Evolutionary conservation across 2,888 invertebrate genomes (phyloP).

Genomic region (Metalampra italica): DNA sequence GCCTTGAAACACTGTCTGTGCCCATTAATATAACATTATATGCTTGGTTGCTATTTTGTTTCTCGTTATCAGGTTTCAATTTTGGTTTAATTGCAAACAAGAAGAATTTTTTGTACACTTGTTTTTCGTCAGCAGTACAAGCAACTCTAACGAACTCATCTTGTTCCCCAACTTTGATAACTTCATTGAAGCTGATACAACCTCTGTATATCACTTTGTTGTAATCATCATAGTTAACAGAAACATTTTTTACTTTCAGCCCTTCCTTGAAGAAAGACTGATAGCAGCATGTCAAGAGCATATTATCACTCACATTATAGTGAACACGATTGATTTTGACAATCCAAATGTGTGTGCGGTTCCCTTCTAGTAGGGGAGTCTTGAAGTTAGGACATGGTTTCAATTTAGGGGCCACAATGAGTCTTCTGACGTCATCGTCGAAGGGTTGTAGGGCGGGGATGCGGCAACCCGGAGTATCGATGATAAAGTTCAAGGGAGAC

Average conservation of each 20-base stretch:
- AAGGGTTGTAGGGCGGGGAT: not conserved
- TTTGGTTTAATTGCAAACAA: slow-evolving; percentile 73
- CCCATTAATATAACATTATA: slow-evolving; percentile 87
- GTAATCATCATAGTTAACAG: slow-evolving; percentile 24
- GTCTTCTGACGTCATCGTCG: not conserved
- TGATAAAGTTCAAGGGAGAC: too few relatives aligned
- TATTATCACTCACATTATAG: slow-evolving; percentile 57
- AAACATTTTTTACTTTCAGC: not conserved
- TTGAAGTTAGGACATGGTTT: not conserved
- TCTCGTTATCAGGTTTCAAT: slow-evolving; percentile 15
- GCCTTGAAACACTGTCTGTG: slow-evolving; percentile 87
- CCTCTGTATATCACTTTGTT: slow-evolving; percentile 43
- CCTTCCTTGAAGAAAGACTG: slow-evolving; percentile 64
- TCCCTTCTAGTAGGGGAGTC: slow-evolving; percentile 44
- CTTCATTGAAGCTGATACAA: slow-evolving; percentile 61
- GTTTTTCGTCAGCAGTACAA: slow-evolving; percentile 63
- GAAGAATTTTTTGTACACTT: slow-evolving; percentile 81
- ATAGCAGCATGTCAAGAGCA: slow-evolving; percentile 77
- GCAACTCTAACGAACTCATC: slow-evolving; percentile 83
- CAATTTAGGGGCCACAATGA: not conserved
- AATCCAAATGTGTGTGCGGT: slow-evolving; percentile 74
- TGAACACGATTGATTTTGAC: slow-evolving; percentile 43
- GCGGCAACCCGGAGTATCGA: not conserved
- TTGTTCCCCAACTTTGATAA: slow-evolving; percentile 34
- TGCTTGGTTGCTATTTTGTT: slow-evolving; percentile 14